Evolutionary conservation across 2,888 invertebrate species (phyloP).

Genomic region (Cetonia aurata): DNA sequence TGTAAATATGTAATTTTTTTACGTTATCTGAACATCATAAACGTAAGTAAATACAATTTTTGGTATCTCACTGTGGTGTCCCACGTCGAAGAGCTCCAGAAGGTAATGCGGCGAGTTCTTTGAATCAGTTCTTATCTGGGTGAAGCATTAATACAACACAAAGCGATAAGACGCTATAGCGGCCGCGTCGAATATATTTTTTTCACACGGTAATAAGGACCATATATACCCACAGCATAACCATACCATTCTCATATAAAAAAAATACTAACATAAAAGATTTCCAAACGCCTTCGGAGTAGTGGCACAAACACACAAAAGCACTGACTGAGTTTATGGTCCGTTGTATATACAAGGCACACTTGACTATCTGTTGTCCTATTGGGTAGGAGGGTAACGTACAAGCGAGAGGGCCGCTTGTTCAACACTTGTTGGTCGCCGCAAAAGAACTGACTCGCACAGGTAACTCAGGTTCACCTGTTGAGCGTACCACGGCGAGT

Average conservation of each 20-base stretch:
- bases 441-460: constrained; percentile 57
- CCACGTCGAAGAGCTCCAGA: constrained; percentile 12
- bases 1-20: not conserved
- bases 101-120: constrained; percentile 8
- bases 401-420: constrained; percentile 25
- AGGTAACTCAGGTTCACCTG: constrained; percentile 63
- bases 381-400: constrained; percentile 8
- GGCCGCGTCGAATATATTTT: not conserved
- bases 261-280: constrained; percentile 34
- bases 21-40: constrained; percentile 2
- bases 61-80: constrained; percentile 24
- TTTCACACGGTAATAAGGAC: too few relatives aligned
- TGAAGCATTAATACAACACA: constrained; percentile 22
- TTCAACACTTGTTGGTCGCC: constrained; percentile 52
- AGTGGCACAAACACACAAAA: constrained; percentile 32
- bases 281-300: not conserved
- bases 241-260: constrained; percentile 4
- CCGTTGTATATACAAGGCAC: constrained; percentile 18
- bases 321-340: constrained; percentile 21
- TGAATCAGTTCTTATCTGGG: constrained; percentile 13
- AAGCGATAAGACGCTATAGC: not conserved
- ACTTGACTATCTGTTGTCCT: constrained; percentile 1
- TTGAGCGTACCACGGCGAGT: constrained; percentile 55
- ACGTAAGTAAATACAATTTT: not conserved
- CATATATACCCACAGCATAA: too few relatives aligned